phyloP scores from a whole-genome alignment of 2,113 vertebrate genomes.

The Limanda limanda region DNA sequence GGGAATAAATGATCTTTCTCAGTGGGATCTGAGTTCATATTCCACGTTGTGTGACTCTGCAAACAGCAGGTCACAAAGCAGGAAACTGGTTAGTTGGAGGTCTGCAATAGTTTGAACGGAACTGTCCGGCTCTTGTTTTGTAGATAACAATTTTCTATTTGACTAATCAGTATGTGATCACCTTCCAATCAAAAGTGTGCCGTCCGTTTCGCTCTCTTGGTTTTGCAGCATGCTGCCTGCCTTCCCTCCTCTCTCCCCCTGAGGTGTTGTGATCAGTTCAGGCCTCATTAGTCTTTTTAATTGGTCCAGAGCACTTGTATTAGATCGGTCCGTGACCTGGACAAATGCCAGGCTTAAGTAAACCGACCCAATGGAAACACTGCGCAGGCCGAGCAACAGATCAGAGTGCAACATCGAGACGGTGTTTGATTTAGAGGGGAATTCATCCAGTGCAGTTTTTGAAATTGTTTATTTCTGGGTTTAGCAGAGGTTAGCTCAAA shows the following conservation, averaged over 20 bases:
- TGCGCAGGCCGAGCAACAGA: conserved; percentile 62
- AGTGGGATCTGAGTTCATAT: too few relatives aligned
- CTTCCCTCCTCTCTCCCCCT: conserved; percentile 42
- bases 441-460: not conserved
- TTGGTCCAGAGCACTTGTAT: conserved; percentile 69
- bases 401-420: conserved; percentile 39
- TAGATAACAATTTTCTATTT: not conserved
- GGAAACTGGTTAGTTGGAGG: too few relatives aligned
- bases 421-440: conserved; percentile 6
- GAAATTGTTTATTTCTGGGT: not conserved
- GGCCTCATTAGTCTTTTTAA: conserved; percentile 82
- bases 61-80: too few relatives aligned
- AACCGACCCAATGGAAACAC: conserved; percentile 74
- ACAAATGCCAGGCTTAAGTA: conserved; percentile 67
- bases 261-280: conserved; percentile 64
- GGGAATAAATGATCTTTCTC: not conserved
- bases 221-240: conserved; percentile 11
- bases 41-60: too few relatives aligned
- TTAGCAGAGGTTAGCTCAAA: not conserved
- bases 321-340: conserved; percentile 53
- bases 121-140: not conserved
- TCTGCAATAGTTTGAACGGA: too few relatives aligned
- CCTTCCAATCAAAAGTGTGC: too few relatives aligned
- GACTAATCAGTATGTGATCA: not conserved
- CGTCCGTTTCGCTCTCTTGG: not conserved